Conservation (phyloP, 23 tunicate genomes). For the Diplosoma virens region DNA sequence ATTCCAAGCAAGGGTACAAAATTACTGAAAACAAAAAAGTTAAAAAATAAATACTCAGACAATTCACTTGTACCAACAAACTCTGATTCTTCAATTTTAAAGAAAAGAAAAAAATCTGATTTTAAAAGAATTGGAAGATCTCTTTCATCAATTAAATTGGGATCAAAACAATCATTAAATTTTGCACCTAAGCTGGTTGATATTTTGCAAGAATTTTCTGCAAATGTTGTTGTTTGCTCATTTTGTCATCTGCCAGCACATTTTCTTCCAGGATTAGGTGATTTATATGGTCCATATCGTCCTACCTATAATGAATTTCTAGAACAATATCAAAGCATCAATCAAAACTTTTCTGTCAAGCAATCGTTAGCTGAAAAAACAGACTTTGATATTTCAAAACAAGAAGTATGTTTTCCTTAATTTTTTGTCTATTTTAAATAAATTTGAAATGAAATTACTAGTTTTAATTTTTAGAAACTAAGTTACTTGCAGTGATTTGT, state of each 20-base stretch:
- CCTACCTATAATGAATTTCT: constrained; percentile 43
- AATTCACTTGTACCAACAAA: too few species aligned
- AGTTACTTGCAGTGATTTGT: not conserved
- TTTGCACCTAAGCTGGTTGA: not conserved
- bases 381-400: not conserved
- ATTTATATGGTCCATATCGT: constrained; percentile 70
- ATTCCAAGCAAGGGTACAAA: too few species aligned
- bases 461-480: not conserved
- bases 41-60: too few species aligned
- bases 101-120: too few species aligned
- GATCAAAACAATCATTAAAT: not conserved
- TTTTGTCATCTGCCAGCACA: constrained; percentile 63
- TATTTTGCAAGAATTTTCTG: constrained; percentile 8
- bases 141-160: too few species aligned
- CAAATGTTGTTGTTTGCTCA: constrained; percentile 31
- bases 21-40: too few species aligned
- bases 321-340: constrained; percentile 25
- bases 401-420: too few species aligned
- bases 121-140: too few species aligned
- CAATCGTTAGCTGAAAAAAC: not conserved
- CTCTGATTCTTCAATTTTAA: too few species aligned
- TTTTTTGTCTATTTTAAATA: too few species aligned
- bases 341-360: not conserved
- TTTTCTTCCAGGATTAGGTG: constrained; percentile 55
- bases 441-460: not conserved